Percentiles rank a stretch among this genome's conserved stretches.
These are phyloP conservation scores for Parazoanthus swiftii DNA, from an alignment of 92 coral and sea anemone genomes.

Conservation along the genomic window DNA sequence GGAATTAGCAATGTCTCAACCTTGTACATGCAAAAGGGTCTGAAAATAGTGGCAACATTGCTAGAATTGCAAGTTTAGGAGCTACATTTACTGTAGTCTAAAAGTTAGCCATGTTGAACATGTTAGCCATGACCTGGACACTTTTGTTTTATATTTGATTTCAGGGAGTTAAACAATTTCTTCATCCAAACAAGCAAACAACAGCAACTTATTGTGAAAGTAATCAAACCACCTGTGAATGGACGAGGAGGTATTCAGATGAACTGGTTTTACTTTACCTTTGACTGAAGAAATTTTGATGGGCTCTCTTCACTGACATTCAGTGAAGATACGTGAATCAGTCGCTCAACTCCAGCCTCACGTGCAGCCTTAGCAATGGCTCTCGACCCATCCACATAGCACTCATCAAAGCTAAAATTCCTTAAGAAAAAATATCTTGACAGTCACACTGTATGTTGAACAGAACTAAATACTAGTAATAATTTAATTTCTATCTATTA, in stretches of 20 bases:
- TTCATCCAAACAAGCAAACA: no score
- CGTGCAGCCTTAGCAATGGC: slow-evolving; percentile 89
- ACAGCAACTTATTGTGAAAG: no score
- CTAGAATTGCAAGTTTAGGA: no score
- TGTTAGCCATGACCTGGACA: no score
- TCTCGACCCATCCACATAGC: slow-evolving; percentile 81
- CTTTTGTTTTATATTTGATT: no score
- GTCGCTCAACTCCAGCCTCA: slow-evolving; percentile 85
- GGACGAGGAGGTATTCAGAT: neutral
- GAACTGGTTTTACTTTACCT: slow-evolving; percentile 50
- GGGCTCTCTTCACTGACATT: slow-evolving; percentile 89
- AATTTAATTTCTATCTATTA: no score
- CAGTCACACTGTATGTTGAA: neutral
- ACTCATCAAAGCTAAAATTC: slow-evolving; percentile 89
- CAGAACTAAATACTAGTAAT: neutral
- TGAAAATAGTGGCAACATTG: no score
- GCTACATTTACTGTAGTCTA: no score
- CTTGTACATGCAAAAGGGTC: no score
- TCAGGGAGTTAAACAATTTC: no score
- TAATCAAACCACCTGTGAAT: neutral
- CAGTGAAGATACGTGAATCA: slow-evolving; percentile 93
- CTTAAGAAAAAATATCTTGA: slow-evolving; percentile 35
- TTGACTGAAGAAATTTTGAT: slow-evolving; percentile 81
- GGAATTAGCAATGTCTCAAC: neutral
- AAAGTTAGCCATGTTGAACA: no score